These are phyloP conservation scores for Congeria kusceri DNA, from an alignment of 2,888 invertebrate genomes.

Conservation along the genomic window DNA sequence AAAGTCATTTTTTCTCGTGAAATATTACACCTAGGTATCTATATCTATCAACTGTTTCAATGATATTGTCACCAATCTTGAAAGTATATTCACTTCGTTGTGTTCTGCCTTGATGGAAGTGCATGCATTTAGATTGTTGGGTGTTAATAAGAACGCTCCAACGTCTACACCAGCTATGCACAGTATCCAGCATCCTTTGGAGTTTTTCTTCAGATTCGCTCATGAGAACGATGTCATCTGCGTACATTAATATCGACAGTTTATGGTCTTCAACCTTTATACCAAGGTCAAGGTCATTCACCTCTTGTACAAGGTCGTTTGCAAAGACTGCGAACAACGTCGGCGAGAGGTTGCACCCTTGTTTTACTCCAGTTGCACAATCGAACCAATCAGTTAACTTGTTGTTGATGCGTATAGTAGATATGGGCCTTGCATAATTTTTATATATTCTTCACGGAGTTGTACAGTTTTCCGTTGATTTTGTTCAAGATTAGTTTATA, in stretches of 20 bases:
- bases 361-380: constrained; percentile 21
- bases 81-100: neutral
- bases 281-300: constrained; percentile 29
- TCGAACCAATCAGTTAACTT: constrained; percentile 35
- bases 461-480: too few relatives aligned
- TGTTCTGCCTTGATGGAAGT: constrained; percentile 7
- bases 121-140: constrained; percentile 22
- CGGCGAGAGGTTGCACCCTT: constrained; percentile 38
- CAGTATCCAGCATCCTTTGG: constrained; percentile 3
- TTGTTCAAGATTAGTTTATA: too few relatives aligned
- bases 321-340: constrained; percentile 36
- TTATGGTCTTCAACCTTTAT: constrained; percentile 17
- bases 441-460: too few relatives aligned
- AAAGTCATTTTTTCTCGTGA: neutral
- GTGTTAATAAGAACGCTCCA: constrained; percentile 24
- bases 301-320: constrained; percentile 34
- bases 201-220: neutral
- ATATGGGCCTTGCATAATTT: too few relatives aligned
- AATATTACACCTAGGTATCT: constrained; percentile 24
- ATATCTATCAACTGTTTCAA: constrained; percentile 7
- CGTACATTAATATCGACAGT: constrained; percentile 36
- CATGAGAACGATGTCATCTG: constrained; percentile 23
- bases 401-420: too few relatives aligned
- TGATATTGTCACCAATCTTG: constrained; percentile 5
- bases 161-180: constrained; percentile 14